Conservation (phyloP, 2,797 vertebrate species). For the Typhlichthys subterraneus region DNA sequence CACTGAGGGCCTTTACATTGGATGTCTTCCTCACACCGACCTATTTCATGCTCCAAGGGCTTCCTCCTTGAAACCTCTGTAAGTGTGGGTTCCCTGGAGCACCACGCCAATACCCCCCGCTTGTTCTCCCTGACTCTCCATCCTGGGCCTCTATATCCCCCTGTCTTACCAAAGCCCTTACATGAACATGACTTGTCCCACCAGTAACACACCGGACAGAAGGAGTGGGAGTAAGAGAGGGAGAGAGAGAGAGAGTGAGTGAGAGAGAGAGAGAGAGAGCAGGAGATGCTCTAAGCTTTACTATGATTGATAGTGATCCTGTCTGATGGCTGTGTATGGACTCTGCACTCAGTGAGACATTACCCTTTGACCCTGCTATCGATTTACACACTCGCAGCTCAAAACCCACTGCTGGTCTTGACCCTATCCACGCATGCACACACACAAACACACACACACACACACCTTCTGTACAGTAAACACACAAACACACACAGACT, state of each 20-base stretch:
- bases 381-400: constrained; percentile 62
- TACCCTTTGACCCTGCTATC: constrained; percentile 77
- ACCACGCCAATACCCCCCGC: constrained; percentile 37
- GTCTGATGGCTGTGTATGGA: constrained; percentile 74
- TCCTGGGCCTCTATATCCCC: constrained; percentile 38
- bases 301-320: constrained; percentile 75
- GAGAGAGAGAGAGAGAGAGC: constrained; percentile 48
- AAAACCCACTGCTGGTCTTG: constrained; percentile 56
- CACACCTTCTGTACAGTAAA: constrained; percentile 32
- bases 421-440: constrained; percentile 49
- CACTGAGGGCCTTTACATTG: constrained; percentile 45
- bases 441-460: constrained; percentile 53
- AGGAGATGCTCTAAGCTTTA: constrained; percentile 63
- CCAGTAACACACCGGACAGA: constrained; percentile 40
- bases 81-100: constrained; percentile 26
- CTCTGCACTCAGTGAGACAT: constrained; percentile 76
- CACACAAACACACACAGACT: not conserved
- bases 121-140: constrained; percentile 34
- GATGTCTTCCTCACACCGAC: constrained; percentile 4
- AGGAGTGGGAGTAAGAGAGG: not conserved
- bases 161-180: constrained; percentile 61
- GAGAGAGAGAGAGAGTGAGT: constrained; percentile 21
- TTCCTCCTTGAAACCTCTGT: constrained; percentile 35
- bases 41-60: constrained; percentile 54
- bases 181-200: constrained; percentile 65